A percentile compares a stretch with the other conserved stretches of the same genome.
phyloP scores from a whole-genome alignment of 2,888 invertebrate genomes.

The Ctena decussata region DNA sequence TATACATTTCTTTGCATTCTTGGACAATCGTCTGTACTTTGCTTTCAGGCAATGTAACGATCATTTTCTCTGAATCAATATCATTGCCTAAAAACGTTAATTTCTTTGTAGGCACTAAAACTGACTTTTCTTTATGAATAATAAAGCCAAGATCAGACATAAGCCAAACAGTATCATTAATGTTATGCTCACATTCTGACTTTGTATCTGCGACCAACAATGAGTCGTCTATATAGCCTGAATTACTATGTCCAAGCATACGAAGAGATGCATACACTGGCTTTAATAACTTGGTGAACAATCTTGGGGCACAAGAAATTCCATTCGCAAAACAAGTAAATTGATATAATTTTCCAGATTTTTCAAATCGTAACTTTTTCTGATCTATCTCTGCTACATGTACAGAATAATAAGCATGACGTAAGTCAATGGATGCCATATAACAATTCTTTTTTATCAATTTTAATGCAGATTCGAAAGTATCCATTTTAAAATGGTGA shows the following conservation, averaged over 20 bases:
- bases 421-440: slow-evolving; percentile 59
- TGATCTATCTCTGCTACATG: slow-evolving; percentile 29
- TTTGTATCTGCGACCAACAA: slow-evolving; percentile 36
- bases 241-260: slow-evolving; percentile 41
- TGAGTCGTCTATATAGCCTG: slow-evolving; percentile 64
- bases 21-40: slow-evolving; percentile 8
- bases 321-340: slow-evolving; percentile 58
- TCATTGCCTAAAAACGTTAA: too few relatives aligned
- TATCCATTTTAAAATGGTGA: slow-evolving; percentile 70
- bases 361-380: slow-evolving; percentile 45
- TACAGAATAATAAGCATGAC: slow-evolving; percentile 65
- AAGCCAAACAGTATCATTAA: too few relatives aligned
- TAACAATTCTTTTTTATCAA: slow-evolving; percentile 49
- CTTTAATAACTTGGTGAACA: slow-evolving; percentile 67
- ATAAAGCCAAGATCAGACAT: too few relatives aligned
- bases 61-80: too few relatives aligned
- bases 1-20: too few relatives aligned
- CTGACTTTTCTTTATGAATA: slow-evolving; percentile 34
- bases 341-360: slow-evolving; percentile 44
- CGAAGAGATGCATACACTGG: slow-evolving; percentile 58
- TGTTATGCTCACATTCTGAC: slow-evolving; percentile 44
- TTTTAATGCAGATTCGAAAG: slow-evolving; percentile 46
- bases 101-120: not conserved
- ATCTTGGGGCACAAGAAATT: slow-evolving; percentile 51
- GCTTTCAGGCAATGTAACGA: slow-evolving; percentile 32